Evolutionary conservation across 37 sponge, comb jelly and placozoan species (phyloP).

Genomic region (Hormiphora californensis): DNA sequence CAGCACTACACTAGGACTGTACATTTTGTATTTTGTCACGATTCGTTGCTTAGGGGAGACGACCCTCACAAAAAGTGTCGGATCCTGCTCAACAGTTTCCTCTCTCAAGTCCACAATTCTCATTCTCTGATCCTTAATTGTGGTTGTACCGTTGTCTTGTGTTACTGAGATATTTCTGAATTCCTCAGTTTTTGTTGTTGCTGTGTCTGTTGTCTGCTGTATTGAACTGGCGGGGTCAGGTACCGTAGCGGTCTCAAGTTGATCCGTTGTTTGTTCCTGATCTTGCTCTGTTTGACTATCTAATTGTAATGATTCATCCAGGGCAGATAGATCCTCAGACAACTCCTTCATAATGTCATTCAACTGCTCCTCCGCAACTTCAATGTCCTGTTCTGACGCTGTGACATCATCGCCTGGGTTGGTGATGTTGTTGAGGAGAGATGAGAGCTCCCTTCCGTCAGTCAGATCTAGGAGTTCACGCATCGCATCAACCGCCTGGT

Average conservation of each 20-base stretch:
- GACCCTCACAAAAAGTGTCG: background rate
- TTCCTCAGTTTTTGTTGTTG: background rate
- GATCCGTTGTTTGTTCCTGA: no score
- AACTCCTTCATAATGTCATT: no score
- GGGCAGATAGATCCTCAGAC: no score
- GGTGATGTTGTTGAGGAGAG: no score
- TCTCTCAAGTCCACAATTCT: background rate
- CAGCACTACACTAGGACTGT: background rate
- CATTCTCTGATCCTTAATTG: background rate
- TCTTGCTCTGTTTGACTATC: no score
- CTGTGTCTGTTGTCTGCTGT: background rate
- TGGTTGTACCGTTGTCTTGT: background rate
- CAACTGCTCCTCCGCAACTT: no score
- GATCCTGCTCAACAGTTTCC: background rate
- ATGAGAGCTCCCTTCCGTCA: background rate
- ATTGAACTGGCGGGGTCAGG: background rate
- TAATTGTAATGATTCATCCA: no score
- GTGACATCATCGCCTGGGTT: no score
- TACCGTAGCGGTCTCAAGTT: background rate
- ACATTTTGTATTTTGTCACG: background rate
- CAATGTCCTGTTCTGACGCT: no score
- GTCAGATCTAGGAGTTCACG: no score
- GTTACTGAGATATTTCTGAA: background rate
- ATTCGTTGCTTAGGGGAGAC: slow-evolving; percentile 3
- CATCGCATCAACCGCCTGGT: background rate